Percentiles rank a stretch among this genome's conserved stretches.
Evolutionary conservation across 2,888 invertebrate species (phyloP).

Genomic region (Nephrotoma guestfalica): DNA sequence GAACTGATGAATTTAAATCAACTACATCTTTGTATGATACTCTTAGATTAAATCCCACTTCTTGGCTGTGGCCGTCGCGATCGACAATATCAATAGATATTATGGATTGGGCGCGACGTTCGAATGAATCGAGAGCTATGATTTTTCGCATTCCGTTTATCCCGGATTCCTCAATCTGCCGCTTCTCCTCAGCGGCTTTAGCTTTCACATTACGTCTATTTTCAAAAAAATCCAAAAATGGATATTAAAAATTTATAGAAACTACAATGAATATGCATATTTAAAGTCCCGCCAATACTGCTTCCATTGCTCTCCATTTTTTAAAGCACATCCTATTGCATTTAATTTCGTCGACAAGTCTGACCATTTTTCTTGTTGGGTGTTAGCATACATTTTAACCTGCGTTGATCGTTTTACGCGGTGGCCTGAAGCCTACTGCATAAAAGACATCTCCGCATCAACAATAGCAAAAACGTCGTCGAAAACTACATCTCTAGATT

Average conservation of each 20-base stretch:
- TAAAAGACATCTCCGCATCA: too few relatives aligned
- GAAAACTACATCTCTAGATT: too few relatives aligned
- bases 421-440: too few relatives aligned
- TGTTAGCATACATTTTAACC: too few relatives aligned
- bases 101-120: background rate
- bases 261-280: too few relatives aligned
- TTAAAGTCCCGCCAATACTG: background rate
- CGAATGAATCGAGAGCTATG: background rate
- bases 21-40: background rate
- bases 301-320: background rate
- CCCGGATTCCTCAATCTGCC: background rate
- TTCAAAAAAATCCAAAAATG: background rate
- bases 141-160: background rate
- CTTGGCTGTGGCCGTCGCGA: background rate
- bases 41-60: background rate
- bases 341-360: background rate
- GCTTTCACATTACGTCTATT: background rate
- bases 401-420: too few relatives aligned
- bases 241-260: background rate
- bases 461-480: too few relatives aligned
- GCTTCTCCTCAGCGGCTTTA: background rate
- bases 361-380: too few relatives aligned
- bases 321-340: background rate
- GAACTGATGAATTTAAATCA: too few relatives aligned
- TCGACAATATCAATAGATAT: background rate